These are phyloP conservation scores for Cynopterus sphinx DNA, from an alignment of 2,797 vertebrate species.

Conservation along the genomic window DNA sequence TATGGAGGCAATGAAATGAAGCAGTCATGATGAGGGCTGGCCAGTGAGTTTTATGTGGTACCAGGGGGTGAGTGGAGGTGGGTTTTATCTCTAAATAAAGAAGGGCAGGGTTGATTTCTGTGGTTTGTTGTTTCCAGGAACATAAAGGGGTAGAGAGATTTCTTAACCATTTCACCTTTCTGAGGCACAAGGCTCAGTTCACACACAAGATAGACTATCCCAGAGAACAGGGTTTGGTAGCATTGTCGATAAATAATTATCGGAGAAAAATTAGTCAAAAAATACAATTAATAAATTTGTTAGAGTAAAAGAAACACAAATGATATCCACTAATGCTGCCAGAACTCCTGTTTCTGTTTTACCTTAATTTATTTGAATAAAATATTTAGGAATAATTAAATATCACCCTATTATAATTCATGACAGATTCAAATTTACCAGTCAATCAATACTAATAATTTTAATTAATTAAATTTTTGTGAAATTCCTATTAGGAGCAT, in stretches of 20 bases:
- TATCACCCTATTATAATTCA: not conserved
- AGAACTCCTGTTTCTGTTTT: not conserved
- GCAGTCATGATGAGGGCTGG: not conserved
- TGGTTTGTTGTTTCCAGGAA: not conserved
- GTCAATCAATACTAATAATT: not conserved
- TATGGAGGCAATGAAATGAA: not conserved
- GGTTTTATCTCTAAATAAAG: not conserved
- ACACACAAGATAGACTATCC: not conserved
- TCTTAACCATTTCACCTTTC: not conserved
- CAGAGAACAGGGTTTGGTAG: not conserved
- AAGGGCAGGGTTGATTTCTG: not conserved
- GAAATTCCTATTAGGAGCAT: not conserved
- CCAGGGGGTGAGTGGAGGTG: not conserved
- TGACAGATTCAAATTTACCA: not conserved
- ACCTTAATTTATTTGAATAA: not conserved
- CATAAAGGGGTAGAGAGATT: not conserved
- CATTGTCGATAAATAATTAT: not conserved
- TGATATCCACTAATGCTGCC: not conserved
- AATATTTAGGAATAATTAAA: not conserved
- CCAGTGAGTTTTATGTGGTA: not conserved
- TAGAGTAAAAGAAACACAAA: not conserved
- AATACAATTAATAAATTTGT: not conserved
- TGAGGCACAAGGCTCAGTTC: not conserved
- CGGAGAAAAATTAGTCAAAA: not conserved
- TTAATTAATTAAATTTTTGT: not conserved